Percentiles rank a stretch among this genome's conserved stretches.
These are phyloP conservation scores for Sphenodon punctatus DNA, from an alignment of 2,797 vertebrate genomes.

Conservation along the genomic window DNA sequence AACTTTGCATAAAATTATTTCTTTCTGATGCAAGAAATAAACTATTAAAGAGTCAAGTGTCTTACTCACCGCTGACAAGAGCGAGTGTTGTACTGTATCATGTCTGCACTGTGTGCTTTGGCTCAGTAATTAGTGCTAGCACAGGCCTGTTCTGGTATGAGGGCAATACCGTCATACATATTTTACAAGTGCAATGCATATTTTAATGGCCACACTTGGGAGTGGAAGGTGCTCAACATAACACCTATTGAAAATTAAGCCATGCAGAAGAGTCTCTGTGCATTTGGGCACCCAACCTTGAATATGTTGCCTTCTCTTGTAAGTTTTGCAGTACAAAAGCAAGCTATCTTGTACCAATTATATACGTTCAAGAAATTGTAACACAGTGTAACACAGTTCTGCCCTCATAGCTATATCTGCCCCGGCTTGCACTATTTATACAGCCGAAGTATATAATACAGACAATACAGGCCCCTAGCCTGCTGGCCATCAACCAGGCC, in stretches of 20 bases:
- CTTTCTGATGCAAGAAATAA: not conserved
- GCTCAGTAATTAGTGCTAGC: rapidly evolving
- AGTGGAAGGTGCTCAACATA: rapidly evolving
- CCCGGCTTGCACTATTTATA: not conserved
- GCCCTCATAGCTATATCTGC: not conserved
- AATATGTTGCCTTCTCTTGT: not conserved
- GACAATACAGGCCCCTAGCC: too few relatives aligned
- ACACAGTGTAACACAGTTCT: not conserved
- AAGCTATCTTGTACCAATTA: rapidly evolving
- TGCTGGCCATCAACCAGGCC: too few relatives aligned
- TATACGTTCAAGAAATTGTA: not conserved
- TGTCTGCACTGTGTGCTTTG: rapidly evolving
- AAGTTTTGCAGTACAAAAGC: not conserved
- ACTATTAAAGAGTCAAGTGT: not conserved
- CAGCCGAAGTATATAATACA: not conserved
- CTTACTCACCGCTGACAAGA: rapidly evolving
- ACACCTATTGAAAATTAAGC: rapidly evolving
- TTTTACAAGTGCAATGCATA: rapidly evolving
- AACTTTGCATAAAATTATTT: not conserved
- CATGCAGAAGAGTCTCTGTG: not conserved
- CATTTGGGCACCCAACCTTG: not conserved
- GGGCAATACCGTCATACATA: rapidly evolving
- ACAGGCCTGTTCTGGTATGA: rapidly evolving
- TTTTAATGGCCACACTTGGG: rapidly evolving
- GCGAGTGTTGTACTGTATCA: rapidly evolving